Evolutionary conservation across 2,113 vertebrate species (phyloP), one percentile per base, ranked within the genome.

Genomic region (Triplophysa dalaica): DNA sequence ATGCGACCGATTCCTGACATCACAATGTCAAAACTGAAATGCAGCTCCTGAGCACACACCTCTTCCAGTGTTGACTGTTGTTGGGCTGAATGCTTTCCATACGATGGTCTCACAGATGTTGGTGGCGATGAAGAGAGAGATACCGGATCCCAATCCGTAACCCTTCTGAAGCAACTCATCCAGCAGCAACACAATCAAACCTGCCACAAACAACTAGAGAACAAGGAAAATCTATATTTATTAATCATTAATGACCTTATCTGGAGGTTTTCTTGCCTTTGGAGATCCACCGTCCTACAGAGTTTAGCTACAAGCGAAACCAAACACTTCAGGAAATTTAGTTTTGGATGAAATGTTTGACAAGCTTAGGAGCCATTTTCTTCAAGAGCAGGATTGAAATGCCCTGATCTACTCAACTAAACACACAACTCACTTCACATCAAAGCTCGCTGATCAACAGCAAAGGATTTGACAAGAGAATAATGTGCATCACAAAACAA

Each of bases 61-160:
- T 98, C 97, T 91, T 63, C 98, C 98, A 0, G 97, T 99, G 92
- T 99, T 99, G 87, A 99, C 97, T 0, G 98, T 99, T 26, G 98
- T 99, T 48, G 98, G 98, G 86, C 98, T 99, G 92, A 99, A 99
- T 0, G 98, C 98, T 82, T 99, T 99, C 98, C 98, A 99, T 7
- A 99, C 98, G 5, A 99, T 99, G 26, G 98, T 99, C 92, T 99
- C 98, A 58, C 98, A 99, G 88, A 99, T 99, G 88, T 99, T 99
- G 17, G 98, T 99, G 17, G 98, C 98, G 38, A 99, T 99, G 90
- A 99, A 99, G 81, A 99, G 97, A 67, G 98, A 99, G 79, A 99
- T 99, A 8, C 98, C 98, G 24, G 98, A 99, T 74, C 98, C 98
- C 29, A 99, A 91, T 72, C 98, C 98, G 0, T 99, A 99, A 3